Evolutionary conservation across 2,888 invertebrate genomes (phyloP).

Genomic region (Aspidapion aeneum): DNA sequence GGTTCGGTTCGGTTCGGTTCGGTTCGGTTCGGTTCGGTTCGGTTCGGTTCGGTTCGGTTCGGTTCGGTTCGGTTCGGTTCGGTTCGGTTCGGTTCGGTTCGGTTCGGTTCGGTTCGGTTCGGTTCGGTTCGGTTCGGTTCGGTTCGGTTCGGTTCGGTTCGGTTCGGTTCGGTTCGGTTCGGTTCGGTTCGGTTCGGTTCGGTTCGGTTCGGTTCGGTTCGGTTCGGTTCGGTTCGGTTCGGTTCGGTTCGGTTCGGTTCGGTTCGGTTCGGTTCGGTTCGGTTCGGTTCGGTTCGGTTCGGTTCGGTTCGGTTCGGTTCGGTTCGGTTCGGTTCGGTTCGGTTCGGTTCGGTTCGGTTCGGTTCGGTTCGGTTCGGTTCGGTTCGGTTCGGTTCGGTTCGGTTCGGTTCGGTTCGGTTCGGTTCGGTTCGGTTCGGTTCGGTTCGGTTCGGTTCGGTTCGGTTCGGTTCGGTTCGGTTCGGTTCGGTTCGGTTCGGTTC

Average conservation of each 20-base stretch:
- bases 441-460: constrained; percentile 19
- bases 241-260: no score
- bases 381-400: constrained; percentile 25
- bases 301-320: constrained; percentile 11
- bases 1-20: constrained; percentile 13
- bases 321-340: constrained; percentile 10
- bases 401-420: no score
- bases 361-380: no score
- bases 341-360: constrained; percentile 13
- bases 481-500: constrained; percentile 25
- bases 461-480: constrained; percentile 23
- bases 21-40: constrained; percentile 14
- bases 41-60: constrained; percentile 17
- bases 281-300: constrained; percentile 22
- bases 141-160: constrained; percentile 7
- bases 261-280: constrained; percentile 20
- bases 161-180: no score
- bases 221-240: constrained; percentile 11
- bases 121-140: constrained; percentile 10
- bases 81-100: constrained; percentile 15
- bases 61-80: constrained; percentile 16
- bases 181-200: constrained; percentile 5
- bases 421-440: constrained; percentile 21
- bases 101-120: constrained; percentile 15
- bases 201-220: constrained; percentile 6